phyloP scores from a whole-genome alignment of 2,797 vertebrate genomes.

The Crax fasciolata region DNA sequence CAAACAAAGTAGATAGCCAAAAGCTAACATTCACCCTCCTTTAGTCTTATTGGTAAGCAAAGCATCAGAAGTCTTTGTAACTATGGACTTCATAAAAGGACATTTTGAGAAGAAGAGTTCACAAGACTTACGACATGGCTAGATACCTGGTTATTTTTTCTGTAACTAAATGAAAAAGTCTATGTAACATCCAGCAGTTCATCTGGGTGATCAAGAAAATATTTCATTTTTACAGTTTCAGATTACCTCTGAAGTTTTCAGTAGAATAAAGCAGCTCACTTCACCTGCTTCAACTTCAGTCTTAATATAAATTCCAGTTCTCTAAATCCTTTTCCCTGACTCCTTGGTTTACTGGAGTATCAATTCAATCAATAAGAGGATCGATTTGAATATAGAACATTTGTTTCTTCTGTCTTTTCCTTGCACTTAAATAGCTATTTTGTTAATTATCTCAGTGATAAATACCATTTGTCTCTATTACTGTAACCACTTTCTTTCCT shows the following conservation, averaged over 20 bases:
- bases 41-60: neutral
- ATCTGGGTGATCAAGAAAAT: neutral
- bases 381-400: neutral
- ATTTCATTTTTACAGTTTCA: neutral
- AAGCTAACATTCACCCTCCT: neutral
- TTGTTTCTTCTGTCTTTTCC: neutral
- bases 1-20: neutral
- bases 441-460: neutral
- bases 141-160: neutral
- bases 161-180: neutral
- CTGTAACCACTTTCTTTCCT: neutral
- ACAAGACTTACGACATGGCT: neutral
- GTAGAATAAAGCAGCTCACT: neutral
- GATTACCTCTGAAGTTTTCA: neutral
- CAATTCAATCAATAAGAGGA: neutral
- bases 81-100: neutral
- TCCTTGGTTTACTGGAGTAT: neutral
- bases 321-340: neutral
- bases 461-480: neutral
- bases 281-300: neutral
- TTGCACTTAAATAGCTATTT: neutral
- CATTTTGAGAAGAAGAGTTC: neutral
- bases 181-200: neutral
- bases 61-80: neutral
- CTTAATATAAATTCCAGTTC: neutral